Base-by-base conservation (phyloP, 1,140 invertebrate species). In the Liolophura sinensis region DNA sequence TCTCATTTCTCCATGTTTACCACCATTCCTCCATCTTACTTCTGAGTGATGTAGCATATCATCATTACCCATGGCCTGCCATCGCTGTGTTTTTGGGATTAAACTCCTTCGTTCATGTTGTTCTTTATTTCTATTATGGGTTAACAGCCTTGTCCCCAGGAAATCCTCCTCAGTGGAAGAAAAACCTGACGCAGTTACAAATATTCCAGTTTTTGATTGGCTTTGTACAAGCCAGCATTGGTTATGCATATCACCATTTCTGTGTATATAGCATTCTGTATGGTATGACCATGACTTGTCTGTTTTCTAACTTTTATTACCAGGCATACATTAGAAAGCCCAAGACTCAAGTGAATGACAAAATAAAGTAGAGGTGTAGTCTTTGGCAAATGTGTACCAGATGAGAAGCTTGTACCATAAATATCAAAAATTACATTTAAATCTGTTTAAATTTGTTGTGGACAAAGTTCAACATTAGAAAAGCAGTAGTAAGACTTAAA, bases 101-200 rank as follows among this genome's bases (percentile, higher is more conserved):
- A 6, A 97, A 98, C 85, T 94, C 93, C 62, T 91, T 90, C 64
- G 93, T 97, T 46, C 94, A 97, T 81, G 91, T 97, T 0, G 84
- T 96, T 16, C 95, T 97, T 91, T 97, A 98, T 79, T 88, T 90
- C 1, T 97, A 97, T 83, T 97, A 97, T 82, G 92, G 91, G 0
- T 80, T 96, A 1, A 89, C 92, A 11, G 91, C 93, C 0, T 85
- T 94, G 49, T 93, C 92, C 16, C 92, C 92, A 0, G 78, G 89
- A 71, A 90, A 90, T 78, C 94, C 92, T 74, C 85, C 96, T 0
- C 93, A 92, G 91, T 97, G 93, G 93, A 97, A 97, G 81, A 94
- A 93, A 77, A 93, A 95, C 77, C 85, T 96, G 55, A 97, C 95
- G 0, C 88, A 89, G 31, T 85, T 95, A 51, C 94, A 96, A 87